These are phyloP conservation scores for Eutrigla gurnardus DNA, from an alignment of 2,797 vertebrate species.

Conservation along the genomic window DNA sequence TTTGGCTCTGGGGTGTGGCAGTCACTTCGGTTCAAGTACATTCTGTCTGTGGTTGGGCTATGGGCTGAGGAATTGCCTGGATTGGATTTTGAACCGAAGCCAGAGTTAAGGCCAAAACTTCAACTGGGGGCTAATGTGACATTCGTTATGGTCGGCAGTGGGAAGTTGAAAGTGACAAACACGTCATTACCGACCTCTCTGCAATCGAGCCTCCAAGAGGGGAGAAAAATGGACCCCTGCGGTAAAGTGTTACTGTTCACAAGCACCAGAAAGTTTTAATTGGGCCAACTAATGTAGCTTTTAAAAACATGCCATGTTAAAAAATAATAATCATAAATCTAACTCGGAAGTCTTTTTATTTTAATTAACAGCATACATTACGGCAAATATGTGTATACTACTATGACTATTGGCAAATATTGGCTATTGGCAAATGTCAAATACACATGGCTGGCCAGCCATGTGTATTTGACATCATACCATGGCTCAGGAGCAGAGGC, in stretches of 20 bases:
- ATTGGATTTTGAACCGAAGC: slow-evolving; percentile 38
- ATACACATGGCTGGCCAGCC: no score
- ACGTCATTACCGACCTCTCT: slow-evolving; percentile 45
- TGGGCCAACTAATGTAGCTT: neutral
- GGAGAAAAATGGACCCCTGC: slow-evolving; percentile 13
- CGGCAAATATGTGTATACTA: neutral
- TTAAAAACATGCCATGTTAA: slow-evolving; percentile 5
- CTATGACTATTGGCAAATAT: no score
- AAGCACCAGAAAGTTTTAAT: slow-evolving; percentile 23
- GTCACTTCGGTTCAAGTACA: slow-evolving; percentile 39
- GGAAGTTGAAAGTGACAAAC: slow-evolving; percentile 57
- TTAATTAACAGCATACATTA: slow-evolving; percentile 4
- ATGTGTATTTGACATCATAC: neutral
- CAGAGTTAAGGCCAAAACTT: slow-evolving; percentile 40
- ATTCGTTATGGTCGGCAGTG: slow-evolving; percentile 30
- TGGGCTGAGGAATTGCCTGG: slow-evolving; percentile 28
- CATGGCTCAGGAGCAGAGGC: no score
- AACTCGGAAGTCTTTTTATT: neutral
- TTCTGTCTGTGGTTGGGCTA: slow-evolving; percentile 16
- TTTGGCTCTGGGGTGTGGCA: slow-evolving; percentile 32
- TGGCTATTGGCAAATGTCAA: no score
- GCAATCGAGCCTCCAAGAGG: slow-evolving; percentile 4
- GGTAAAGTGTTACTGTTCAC: slow-evolving; percentile 1
- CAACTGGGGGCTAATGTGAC: slow-evolving; percentile 42
- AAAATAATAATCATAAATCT: neutral